Evolutionary conservation across 2,888 invertebrate species (phyloP), one percentile per base, ranked within the genome.

Genomic region (Drosophila anomalata): DNA sequence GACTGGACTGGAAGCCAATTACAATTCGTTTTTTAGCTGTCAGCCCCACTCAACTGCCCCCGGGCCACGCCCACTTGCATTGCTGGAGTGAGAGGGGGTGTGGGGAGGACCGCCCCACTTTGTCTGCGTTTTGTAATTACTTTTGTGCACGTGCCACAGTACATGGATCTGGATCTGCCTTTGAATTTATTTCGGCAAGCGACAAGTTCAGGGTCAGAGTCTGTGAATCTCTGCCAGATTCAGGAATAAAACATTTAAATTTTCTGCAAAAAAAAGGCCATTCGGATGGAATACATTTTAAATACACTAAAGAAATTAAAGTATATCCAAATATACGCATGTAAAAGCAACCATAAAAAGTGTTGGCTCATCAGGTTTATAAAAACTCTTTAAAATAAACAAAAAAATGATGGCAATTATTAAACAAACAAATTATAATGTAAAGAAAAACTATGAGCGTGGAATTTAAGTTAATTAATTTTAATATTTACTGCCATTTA

Each of bases 121-220:
- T 57, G 76, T 82, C 76, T 80, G 74, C 87, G 73, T 78, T 87
- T 76, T 82, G 78, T 82, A 82, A 82, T 87, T 87, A 87, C 82
- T 78, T 87, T 84, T 72, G 79, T 76, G 81, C 78, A 81, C 85
- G 81, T 81, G 85, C 78, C 78, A 42, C 79, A 51, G 52, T 70
- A 66, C 67, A 66, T 41, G 46, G 53, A 53, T 53, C 39, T 46
- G 53, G 67, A 52, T 20, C 67, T 39, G 65, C 53, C 67, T 47
- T 47, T 66, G 14, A 63, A 67, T 65, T 53, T 67, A 66, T 53
- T 65, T 31, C 46, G 39, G 61, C 63, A 66, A n/a, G 46, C 53
- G 54, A 72, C 74, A 61, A 67, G 61, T 73, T 87, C 85, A 84
- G 73, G 85, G 78, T 87, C 81, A 84, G 56, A 17, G 63, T 36